phyloP scores from a whole-genome alignment of 2,113 vertebrate species.

The Larimichthys crocea region DNA sequence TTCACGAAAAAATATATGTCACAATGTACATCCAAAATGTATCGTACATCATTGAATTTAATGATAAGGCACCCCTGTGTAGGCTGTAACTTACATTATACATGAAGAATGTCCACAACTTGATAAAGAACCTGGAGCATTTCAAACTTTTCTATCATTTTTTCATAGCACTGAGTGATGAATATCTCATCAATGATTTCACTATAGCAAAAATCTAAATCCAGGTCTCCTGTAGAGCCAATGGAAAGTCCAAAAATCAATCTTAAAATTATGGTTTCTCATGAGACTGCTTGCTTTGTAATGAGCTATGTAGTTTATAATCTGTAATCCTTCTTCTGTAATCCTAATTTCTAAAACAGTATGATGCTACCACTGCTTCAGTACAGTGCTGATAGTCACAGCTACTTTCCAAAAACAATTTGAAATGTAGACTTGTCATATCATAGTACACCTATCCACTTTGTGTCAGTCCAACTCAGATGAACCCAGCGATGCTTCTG shows the following conservation, averaged over 20 bases:
- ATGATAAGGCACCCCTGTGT: constrained; percentile 67
- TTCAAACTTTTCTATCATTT: constrained; percentile 1
- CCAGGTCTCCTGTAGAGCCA: background rate
- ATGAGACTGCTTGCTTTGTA: background rate
- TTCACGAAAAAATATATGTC: constrained; percentile 30
- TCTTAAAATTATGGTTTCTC: background rate
- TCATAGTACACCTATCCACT: no score
- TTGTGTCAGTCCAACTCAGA: no score
- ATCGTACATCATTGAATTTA: constrained; percentile 17
- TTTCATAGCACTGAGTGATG: background rate
- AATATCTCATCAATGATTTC: constrained; percentile 10
- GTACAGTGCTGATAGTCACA: background rate
- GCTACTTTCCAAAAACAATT: background rate
- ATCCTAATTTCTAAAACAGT: background rate
- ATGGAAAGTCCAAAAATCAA: background rate
- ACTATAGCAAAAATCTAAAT: background rate
- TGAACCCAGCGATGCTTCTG: no score
- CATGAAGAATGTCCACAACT: background rate
- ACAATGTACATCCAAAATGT: constrained; percentile 35
- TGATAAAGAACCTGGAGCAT: background rate
- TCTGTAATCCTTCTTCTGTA: no score
- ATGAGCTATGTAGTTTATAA: background rate
- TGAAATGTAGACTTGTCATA: no score
- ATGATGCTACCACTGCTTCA: background rate
- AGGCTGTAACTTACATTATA: constrained; percentile 27